Conservation (phyloP, 2,797 vertebrate species). For the Ctenopoma kingsleyae region DNA sequence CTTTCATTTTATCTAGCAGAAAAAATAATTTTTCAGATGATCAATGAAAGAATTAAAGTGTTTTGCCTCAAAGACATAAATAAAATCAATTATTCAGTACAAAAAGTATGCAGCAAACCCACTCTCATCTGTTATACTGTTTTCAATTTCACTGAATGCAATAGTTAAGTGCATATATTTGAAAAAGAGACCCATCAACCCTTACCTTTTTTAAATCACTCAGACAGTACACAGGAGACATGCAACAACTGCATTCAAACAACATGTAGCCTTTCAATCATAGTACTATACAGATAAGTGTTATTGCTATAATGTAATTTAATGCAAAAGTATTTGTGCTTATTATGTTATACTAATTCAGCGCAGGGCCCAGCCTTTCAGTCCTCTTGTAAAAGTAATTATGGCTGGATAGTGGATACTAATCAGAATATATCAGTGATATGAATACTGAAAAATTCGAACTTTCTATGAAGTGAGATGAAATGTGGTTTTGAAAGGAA, state of each 20-base stretch:
- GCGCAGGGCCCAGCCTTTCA: conserved; percentile 8
- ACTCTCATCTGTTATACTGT: conserved; percentile 21
- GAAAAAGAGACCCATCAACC: conserved; percentile 15
- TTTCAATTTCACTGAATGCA: conserved; percentile 40
- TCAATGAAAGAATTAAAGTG: conserved; percentile 1
- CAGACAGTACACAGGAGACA: conserved; percentile 12
- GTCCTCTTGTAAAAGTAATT: conserved; percentile 32
- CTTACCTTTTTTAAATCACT: conserved; percentile 9
- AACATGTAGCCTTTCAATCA: conserved; percentile 28
- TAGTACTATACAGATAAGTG: conserved; percentile 19
- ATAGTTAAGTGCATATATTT: conserved; percentile 33
- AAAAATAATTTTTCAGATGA: background rate
- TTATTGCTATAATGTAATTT: conserved; percentile 32
- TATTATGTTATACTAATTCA: conserved; percentile 6
- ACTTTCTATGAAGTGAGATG: conserved; percentile 10
- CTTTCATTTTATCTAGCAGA: conserved; percentile 8
- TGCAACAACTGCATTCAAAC: conserved; percentile 26
- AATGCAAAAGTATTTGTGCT: conserved; percentile 19
- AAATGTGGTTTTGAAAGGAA: conserved; percentile 12
- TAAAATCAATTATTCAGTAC: conserved; percentile 7
- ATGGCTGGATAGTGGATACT: background rate
- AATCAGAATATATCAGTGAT: conserved; percentile 12
- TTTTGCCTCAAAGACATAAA: background rate
- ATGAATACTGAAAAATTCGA: background rate
- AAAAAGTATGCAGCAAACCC: background rate